These are phyloP conservation scores for Tyrannus savana DNA, from an alignment of 2,113 vertebrate genomes.

Conservation along the genomic window DNA sequence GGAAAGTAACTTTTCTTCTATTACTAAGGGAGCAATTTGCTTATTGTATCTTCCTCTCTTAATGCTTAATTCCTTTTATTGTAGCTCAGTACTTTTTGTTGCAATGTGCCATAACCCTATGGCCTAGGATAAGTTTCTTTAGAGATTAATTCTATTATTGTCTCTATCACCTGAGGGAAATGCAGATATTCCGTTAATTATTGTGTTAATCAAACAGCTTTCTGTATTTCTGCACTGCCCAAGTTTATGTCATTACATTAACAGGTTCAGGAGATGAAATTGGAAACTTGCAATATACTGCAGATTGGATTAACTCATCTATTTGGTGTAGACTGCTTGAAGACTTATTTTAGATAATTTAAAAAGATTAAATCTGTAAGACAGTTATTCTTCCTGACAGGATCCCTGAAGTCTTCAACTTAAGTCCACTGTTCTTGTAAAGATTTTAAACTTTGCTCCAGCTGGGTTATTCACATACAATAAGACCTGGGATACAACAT, in stretches of 20 bases:
- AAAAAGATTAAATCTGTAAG: conserved; percentile 56
- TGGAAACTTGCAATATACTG: conserved; percentile 34
- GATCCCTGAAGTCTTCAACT: neutral
- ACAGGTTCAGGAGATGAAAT: conserved; percentile 48
- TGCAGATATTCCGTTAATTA: neutral
- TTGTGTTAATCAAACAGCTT: conserved; percentile 43
- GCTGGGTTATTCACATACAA: neutral
- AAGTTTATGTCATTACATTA: conserved; percentile 57
- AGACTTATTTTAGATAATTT: conserved; percentile 64
- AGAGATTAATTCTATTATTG: conserved; percentile 43
- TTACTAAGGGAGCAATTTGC: neutral
- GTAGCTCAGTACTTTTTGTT: neutral
- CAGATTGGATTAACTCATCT: conserved; percentile 62
- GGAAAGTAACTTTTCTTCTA: neutral
- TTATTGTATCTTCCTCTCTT: neutral
- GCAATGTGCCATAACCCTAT: neutral
- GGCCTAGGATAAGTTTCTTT: neutral
- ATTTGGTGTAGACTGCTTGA: conserved; percentile 35
- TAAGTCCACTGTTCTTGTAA: neutral
- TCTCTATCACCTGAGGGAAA: neutral
- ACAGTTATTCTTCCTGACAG: conserved; percentile 17
- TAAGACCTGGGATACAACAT: neutral
- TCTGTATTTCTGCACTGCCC: neutral
- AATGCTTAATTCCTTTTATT: neutral
- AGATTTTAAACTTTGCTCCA: neutral